Evolutionary conservation across 2,797 vertebrate species (phyloP).

Genomic region (Triplophysa yarkandensis): DNA sequence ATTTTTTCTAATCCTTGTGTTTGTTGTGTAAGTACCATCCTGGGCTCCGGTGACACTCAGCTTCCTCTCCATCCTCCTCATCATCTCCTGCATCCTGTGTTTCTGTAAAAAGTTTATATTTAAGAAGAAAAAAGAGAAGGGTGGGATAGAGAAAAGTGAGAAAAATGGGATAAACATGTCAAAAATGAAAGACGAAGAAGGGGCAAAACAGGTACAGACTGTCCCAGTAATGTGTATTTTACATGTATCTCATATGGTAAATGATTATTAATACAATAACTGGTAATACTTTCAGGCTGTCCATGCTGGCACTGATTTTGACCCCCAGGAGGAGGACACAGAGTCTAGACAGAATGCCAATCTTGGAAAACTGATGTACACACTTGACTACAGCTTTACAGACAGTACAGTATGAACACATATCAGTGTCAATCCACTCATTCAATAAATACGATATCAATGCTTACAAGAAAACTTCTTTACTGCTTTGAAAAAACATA

Average conservation of each 20-base stretch:
- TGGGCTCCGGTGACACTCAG: slow-evolving; percentile 44
- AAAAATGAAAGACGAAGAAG: slow-evolving; percentile 82
- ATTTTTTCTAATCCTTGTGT: neutral
- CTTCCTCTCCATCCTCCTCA: slow-evolving; percentile 59
- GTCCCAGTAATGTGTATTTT: neutral
- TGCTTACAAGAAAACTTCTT: slow-evolving; percentile 8
- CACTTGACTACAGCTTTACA: slow-evolving; percentile 96
- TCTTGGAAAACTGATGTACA: slow-evolving; percentile 91
- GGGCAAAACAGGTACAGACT: slow-evolving; percentile 73
- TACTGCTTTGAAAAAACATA: neutral
- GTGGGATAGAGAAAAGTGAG: slow-evolving; percentile 85
- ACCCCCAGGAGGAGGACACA: slow-evolving; percentile 76
- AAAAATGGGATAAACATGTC: slow-evolving; percentile 86
- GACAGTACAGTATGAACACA: slow-evolving; percentile 85
- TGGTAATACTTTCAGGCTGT: slow-evolving; percentile 23
- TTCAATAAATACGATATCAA: neutral
- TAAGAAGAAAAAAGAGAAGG: slow-evolving; percentile 97
- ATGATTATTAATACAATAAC: neutral
- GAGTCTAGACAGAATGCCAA: slow-evolving; percentile 89
- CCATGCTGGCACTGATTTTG: slow-evolving; percentile 5
- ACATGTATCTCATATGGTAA: no score
- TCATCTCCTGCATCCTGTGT: slow-evolving; percentile 86
- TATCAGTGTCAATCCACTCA: slow-evolving; percentile 15
- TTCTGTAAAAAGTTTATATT: slow-evolving; percentile 91
- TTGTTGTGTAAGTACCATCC: slow-evolving; percentile 54